phyloP scores from a whole-genome alignment of 2,797 vertebrate genomes.

The Coracias cyanogaster region DNA sequence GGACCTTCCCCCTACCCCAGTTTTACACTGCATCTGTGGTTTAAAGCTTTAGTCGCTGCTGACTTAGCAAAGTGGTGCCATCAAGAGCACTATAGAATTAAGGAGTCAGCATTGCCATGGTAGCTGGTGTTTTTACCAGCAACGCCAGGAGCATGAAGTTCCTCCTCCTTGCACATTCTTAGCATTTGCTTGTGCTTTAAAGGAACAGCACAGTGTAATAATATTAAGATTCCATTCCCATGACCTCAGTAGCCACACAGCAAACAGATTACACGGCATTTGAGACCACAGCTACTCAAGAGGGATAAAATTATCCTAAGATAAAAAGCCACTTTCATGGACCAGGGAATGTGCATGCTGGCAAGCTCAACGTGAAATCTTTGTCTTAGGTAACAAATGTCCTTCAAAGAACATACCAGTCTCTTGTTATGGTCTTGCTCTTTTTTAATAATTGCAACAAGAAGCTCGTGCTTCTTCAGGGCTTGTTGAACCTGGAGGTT shows the following conservation, averaged over 20 bases:
- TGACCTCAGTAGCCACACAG: neutral
- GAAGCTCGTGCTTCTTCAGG: constrained; percentile 88
- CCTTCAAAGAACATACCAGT: constrained; percentile 82
- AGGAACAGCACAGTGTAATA: neutral
- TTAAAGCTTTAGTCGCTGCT: neutral
- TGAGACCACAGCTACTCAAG: neutral
- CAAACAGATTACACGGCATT: neutral
- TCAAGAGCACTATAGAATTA: neutral
- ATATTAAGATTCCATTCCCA: neutral
- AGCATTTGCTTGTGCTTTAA: neutral
- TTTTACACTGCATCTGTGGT: neutral
- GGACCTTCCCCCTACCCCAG: neutral
- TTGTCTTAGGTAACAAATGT: neutral
- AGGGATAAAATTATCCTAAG: neutral
- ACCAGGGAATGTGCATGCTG: neutral
- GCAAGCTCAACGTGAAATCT: neutral
- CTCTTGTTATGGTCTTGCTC: constrained; percentile 89
- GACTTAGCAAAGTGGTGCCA: neutral
- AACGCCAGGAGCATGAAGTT: neutral
- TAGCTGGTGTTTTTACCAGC: neutral
- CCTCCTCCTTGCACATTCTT: neutral
- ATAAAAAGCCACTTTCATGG: neutral
- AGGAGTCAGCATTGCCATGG: neutral
- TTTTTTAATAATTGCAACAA: constrained; percentile 86
- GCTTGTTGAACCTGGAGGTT: constrained; percentile 87